Evolutionary conservation across 2,888 invertebrate species (phyloP), one percentile per base, ranked within the genome.

Genomic region (Caenorhabditis virilis): DNA sequence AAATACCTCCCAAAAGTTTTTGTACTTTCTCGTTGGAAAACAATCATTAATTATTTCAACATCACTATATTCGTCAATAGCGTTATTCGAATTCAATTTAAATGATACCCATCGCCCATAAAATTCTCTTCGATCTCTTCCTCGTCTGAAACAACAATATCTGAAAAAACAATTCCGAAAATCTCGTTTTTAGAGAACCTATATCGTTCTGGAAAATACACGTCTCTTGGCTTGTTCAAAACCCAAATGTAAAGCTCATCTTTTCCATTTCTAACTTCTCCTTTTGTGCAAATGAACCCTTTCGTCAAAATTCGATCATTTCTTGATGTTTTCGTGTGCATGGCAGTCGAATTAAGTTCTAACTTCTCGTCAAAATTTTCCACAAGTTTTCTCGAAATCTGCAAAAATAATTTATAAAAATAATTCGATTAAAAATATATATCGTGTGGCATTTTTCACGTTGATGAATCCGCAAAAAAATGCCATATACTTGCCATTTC

Each of bases 171-270:
- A n/a, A n/a, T n/a, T n/a, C n/a, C n/a, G n/a, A n/a, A n/a, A n/a
- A n/a, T n/a, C n/a, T n/a, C 16, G 5, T n/a, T 36, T 36, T 5
- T 36, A 25, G 25, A 5, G 15, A 5, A 45, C 43, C 43, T 45
- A 9, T 16, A 45, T 7, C n/a, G 2, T 18, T 16, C n/a, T 7
- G 26, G 43, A 2, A 45, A 45, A 23, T 16, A 22, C 15, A 45
- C 16, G 27, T 45, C 43, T 18, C 27, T 7, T 4, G 26, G 43
- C 27, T 16, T 27, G 13, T 23, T 15, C 13, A 27, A 27, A 4
- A 45, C 27, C 43, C 43, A 45, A 27, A 45, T 23, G 15, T 27
- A 45, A 7, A 45, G 22, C 16, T 45, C 43, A 27, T 45, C 43
- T 45, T 26, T 26, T 26, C 43, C 43, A 11, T 45, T 2, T 18